Percentiles rank a stretch among this genome's conserved stretches.
Conservation (phyloP, 2,888 invertebrate species). For the Antitype chi region DNA sequence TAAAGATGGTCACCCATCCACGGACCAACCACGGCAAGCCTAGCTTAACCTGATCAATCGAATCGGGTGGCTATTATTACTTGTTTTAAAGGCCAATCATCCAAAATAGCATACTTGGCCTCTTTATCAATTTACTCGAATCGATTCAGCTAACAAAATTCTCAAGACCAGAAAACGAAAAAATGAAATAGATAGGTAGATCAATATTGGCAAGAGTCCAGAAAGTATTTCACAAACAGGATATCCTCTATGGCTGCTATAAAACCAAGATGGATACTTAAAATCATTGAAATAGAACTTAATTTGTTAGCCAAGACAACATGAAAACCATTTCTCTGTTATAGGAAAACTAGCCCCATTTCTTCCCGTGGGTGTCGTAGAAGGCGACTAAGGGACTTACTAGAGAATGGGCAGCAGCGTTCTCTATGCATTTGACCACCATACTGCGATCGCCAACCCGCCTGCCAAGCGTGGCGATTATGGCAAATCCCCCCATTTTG, state of each 20-base stretch:
- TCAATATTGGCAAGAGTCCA: conserved; percentile 27
- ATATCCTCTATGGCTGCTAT: conserved; percentile 23
- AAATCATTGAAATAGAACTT: conserved; percentile 9
- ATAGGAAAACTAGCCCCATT: no score
- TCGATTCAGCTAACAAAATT: background rate
- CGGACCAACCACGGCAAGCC: no score
- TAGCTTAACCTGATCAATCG: no score
- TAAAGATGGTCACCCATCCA: no score
- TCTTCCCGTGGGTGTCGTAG: no score
- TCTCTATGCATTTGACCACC: no score
- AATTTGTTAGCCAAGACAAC: conserved; percentile 21
- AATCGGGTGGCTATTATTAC: no score
- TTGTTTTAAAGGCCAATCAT: background rate
- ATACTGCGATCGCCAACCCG: no score
- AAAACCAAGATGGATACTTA: conserved; percentile 28
- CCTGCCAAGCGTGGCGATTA: no score
- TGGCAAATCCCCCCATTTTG: no score
- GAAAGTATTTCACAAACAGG: conserved; percentile 36
- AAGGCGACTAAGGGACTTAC: no score
- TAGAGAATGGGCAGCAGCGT: no score
- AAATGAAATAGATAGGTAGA: background rate
- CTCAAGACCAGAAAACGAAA: background rate
- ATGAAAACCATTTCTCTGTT: conserved; percentile 18
- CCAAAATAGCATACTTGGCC: background rate
- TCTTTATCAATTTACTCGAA: background rate